These are phyloP conservation scores for Trachelipus rathkii DNA, from an alignment of 1,140 invertebrate genomes.

Conservation along the genomic window DNA sequence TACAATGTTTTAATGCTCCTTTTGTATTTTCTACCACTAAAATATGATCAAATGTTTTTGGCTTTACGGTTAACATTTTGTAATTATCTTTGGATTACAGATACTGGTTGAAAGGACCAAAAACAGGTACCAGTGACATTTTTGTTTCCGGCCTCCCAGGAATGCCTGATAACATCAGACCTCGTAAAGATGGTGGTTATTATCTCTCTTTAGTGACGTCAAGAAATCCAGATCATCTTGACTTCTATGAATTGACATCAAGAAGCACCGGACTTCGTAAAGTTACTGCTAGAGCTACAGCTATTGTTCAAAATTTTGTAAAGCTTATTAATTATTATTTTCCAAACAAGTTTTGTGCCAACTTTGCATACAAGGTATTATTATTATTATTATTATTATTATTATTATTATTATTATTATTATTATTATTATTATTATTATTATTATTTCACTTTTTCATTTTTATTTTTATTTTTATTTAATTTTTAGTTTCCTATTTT, in stretches of 20 bases:
- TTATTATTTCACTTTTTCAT: no score
- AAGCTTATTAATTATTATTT: neutral
- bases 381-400: neutral
- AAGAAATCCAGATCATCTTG: neutral
- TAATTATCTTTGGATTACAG: conserved; percentile 54
- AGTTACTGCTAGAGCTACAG: neutral
- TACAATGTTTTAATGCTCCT: no score
- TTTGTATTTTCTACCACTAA: no score
- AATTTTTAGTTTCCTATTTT: no score
- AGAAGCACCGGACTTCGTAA: neutral
- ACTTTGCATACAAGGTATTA: neutral
- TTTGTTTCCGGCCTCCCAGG: conserved; percentile 74
- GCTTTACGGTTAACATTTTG: no score
- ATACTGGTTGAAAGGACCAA: conserved; percentile 68
- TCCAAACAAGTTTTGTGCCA: neutral
- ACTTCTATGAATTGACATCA: neutral
- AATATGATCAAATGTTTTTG: no score
- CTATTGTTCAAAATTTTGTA: neutral
- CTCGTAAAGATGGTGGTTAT: conserved; percentile 27
- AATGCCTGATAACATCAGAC: conserved; percentile 69
- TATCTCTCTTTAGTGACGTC: neutral
- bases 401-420: no score
- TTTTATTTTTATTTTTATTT: no score
- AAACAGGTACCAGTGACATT: conserved; percentile 65
- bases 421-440: no score